Conservation (phyloP, 2,113 vertebrate species). For the Lasiurus cinereus region DNA sequence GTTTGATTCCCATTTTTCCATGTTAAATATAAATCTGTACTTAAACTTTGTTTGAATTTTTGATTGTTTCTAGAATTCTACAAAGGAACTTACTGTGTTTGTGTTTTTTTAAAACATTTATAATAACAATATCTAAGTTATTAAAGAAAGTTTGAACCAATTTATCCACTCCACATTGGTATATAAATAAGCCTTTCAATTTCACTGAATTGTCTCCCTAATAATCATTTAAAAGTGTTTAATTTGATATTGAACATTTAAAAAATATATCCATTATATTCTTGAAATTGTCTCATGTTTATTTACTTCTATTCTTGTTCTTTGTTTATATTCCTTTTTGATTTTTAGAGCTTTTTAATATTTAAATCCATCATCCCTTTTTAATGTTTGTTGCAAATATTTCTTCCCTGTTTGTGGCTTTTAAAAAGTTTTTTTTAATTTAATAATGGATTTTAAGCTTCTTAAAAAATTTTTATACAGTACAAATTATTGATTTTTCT, state of each 20-base stretch:
- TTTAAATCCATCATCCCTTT: conserved; percentile 7
- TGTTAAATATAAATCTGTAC: conserved; percentile 43
- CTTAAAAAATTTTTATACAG: not conserved
- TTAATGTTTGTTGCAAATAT: conserved; percentile 57
- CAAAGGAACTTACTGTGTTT: conserved; percentile 3
- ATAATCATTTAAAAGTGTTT: conserved; percentile 32
- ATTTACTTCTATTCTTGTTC: conserved; percentile 46
- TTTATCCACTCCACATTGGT: not conserved
- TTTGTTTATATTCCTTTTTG: conserved; percentile 10
- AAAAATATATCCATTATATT: not conserved
- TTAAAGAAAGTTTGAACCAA: conserved; percentile 4
- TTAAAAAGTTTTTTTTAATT: conserved; percentile 24
- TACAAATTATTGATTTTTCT: conserved; percentile 63
- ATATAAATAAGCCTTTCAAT: not conserved
- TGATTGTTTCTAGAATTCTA: conserved; percentile 19
- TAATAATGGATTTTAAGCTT: conserved; percentile 64
- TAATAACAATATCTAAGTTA: not conserved
- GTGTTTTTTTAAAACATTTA: not conserved
- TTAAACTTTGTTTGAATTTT: conserved; percentile 17
- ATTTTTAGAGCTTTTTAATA: conserved; percentile 49
- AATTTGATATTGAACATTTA: not conserved
- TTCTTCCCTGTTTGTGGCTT: conserved; percentile 28
- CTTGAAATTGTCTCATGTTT: conserved; percentile 18
- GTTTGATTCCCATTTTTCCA: conserved; percentile 23
- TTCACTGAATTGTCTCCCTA: conserved; percentile 16